A percentile compares a stretch with the other conserved stretches of the same genome.
These are phyloP conservation scores for Ascaphus truei DNA, from an alignment of 2,113 vertebrate species.

Conservation along the genomic window DNA sequence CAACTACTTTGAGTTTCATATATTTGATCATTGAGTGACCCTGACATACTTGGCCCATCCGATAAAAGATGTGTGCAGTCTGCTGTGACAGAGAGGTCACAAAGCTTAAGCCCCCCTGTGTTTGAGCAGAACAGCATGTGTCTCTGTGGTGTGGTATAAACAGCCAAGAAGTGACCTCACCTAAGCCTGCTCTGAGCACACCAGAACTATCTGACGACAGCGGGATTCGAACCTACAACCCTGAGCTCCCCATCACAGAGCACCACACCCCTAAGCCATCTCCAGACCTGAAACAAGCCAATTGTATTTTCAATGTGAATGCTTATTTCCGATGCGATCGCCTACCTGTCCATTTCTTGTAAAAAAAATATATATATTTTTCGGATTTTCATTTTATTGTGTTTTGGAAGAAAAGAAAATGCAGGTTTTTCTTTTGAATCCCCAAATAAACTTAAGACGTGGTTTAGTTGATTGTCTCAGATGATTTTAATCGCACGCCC, in stretches of 20 bases:
- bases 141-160: slow-evolving; percentile 29
- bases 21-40: too few species aligned
- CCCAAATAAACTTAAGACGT: too few species aligned
- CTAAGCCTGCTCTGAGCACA: slow-evolving; percentile 27
- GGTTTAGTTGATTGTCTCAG: too few species aligned
- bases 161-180: slow-evolving; percentile 18
- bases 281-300: not conserved
- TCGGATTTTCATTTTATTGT: not conserved
- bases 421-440: too few species aligned
- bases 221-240: not conserved
- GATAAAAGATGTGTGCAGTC: not conserved
- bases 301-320: not conserved
- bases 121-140: not conserved
- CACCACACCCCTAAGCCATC: not conserved
- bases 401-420: too few species aligned
- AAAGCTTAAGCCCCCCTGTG: not conserved
- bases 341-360: not conserved
- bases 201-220: not conserved
- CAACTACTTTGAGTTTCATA: too few species aligned
- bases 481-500: too few species aligned
- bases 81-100: not conserved
- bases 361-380: not conserved
- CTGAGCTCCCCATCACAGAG: not conserved
- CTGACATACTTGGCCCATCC: too few species aligned
- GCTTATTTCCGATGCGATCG: not conserved